Percentiles rank a stretch among this genome's conserved stretches.
phyloP scores from a whole-genome alignment of 1,140 invertebrate genomes.

The Rhyzopertha dominica region DNA sequence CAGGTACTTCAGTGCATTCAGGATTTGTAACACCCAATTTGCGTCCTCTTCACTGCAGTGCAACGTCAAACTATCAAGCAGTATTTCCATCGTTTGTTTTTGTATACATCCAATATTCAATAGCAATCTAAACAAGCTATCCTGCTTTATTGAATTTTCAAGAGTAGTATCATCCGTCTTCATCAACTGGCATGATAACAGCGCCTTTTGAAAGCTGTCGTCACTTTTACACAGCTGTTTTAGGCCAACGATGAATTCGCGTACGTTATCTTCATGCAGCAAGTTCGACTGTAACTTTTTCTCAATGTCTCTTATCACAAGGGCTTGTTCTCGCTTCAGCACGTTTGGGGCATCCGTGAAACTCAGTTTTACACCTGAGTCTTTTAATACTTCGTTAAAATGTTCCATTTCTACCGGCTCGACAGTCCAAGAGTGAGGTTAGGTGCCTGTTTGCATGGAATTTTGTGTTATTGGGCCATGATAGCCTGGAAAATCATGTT shows the following conservation, averaged over 20 bases:
- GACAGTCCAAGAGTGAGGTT: too few species aligned
- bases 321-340: constrained; percentile 35
- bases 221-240: constrained; percentile 39
- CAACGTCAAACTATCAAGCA: constrained; percentile 43
- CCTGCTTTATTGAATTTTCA: constrained; percentile 41
- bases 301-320: constrained; percentile 34
- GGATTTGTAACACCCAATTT: constrained; percentile 26
- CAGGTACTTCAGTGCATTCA: constrained; percentile 35
- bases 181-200: constrained; percentile 30
- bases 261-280: constrained; percentile 37
- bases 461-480: too few species aligned
- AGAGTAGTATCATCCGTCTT: constrained; percentile 17
- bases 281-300: constrained; percentile 28
- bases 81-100: constrained; percentile 42
- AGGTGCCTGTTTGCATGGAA: too few species aligned
- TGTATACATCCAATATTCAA: constrained; percentile 46
- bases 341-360: constrained; percentile 22
- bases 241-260: constrained; percentile 44
- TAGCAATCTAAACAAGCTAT: constrained; percentile 45
- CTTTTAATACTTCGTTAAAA: too few species aligned
- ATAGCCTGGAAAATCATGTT: too few species aligned
- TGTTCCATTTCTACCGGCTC: too few species aligned
- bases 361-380: too few species aligned
- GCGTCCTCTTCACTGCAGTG: constrained; percentile 26
- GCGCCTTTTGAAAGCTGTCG: constrained; percentile 40